Conservation (phyloP, 2,113 vertebrate genomes). For the Pterophyllum scalare region DNA sequence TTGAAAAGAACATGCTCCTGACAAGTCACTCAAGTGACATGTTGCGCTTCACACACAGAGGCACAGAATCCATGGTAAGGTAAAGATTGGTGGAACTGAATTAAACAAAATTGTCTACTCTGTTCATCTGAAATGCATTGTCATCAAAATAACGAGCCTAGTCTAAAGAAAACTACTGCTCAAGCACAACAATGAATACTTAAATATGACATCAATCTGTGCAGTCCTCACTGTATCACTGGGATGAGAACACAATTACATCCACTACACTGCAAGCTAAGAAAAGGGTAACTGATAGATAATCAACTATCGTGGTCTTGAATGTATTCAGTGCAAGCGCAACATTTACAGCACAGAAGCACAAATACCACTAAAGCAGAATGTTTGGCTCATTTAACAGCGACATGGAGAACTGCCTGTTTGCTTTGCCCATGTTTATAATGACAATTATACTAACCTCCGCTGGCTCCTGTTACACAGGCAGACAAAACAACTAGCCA, state of each 20-base stretch:
- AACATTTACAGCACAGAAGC: constrained; percentile 47
- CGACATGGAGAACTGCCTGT: neutral
- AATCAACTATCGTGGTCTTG: constrained; percentile 5
- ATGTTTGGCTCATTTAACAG: neutral
- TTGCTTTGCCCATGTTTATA: neutral
- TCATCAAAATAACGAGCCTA: constrained; percentile 22
- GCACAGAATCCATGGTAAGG: constrained; percentile 31
- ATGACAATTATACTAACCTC: neutral
- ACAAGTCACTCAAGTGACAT: constrained; percentile 29
- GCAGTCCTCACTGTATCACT: constrained; percentile 27
- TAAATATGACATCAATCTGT: constrained; percentile 69
- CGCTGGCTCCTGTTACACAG: neutral
- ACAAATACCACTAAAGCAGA: constrained; percentile 36
- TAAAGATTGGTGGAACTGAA: neutral
- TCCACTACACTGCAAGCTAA: constrained; percentile 19
- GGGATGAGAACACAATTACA: constrained; percentile 33
- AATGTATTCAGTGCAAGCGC: constrained; percentile 33
- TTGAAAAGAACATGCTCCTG: constrained; percentile 34
- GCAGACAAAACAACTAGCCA: constrained; percentile 28
- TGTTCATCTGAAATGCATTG: constrained; percentile 4
- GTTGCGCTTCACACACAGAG: constrained; percentile 19
- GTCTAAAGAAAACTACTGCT: constrained; percentile 1
- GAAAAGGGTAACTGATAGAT: constrained; percentile 23
- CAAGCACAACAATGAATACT: constrained; percentile 36
- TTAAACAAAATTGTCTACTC: neutral